Percentiles rank a stretch among this genome's conserved stretches.
phyloP scores from a whole-genome alignment of 1,140 invertebrate species.

The Arctopsyche grandis region DNA sequence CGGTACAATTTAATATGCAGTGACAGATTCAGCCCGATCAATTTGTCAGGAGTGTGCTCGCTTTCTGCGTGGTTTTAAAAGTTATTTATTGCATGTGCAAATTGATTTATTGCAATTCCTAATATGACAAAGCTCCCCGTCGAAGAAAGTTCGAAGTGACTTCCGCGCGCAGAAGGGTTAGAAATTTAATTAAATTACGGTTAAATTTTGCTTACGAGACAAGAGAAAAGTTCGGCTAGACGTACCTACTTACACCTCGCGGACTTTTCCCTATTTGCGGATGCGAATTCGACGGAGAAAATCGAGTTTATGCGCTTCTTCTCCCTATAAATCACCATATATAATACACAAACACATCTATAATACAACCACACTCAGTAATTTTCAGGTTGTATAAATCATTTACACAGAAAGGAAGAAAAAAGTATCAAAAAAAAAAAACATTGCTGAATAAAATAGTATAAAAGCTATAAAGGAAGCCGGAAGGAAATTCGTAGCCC shows the following conservation, averaged over 20 bases:
- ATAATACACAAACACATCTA: neutral
- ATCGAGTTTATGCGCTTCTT: neutral
- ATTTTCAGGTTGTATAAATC: slow-evolving; percentile 13
- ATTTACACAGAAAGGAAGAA: slow-evolving; percentile 4
- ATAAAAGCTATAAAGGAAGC: slow-evolving; percentile 26
- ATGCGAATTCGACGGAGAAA: neutral
- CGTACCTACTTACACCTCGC: neutral
- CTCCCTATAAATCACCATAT: no score
- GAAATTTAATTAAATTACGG: slow-evolving; percentile 28
- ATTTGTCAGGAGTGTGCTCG: neutral
- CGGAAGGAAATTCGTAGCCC: slow-evolving; percentile 26
- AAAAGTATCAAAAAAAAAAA: neutral
- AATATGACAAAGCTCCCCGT: slow-evolving; percentile 15
- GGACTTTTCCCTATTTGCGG: slow-evolving; percentile 13
- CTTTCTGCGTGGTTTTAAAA: neutral
- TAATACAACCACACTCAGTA: neutral
- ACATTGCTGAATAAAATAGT: slow-evolving; percentile 5
- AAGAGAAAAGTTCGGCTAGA: slow-evolving; percentile 18
- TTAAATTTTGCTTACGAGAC: slow-evolving; percentile 29
- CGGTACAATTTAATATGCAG: no score
- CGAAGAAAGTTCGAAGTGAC: neutral
- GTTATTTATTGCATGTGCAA: slow-evolving; percentile 25
- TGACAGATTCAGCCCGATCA: neutral
- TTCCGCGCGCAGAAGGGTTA: neutral
- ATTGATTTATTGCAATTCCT: slow-evolving; percentile 25